Percentiles rank a stretch among this genome's conserved stretches.
phyloP scores from a whole-genome alignment of 2,113 vertebrate species.

The Neogale vison region DNA sequence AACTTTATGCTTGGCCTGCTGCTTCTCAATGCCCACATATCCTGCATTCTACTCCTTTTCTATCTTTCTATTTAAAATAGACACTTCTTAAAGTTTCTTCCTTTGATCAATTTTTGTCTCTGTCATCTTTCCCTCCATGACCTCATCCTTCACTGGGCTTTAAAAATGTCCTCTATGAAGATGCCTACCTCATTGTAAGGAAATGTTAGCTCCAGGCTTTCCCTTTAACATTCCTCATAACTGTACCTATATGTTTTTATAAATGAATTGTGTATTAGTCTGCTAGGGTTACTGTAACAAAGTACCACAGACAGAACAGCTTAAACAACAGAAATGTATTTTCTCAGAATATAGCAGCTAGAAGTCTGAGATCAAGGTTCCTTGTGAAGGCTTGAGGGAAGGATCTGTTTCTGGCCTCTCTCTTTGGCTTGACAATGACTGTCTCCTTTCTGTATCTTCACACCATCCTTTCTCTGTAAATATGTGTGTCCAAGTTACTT shows the following conservation, averaged over 20 bases:
- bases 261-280: background rate
- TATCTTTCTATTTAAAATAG: background rate
- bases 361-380: background rate
- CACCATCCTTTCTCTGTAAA: background rate
- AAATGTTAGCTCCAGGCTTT: background rate
- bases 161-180: background rate
- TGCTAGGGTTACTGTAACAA: background rate
- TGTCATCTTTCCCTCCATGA: background rate
- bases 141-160: background rate
- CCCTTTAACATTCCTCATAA: background rate
- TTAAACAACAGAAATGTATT: background rate
- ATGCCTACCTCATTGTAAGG: background rate
- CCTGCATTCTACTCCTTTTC: background rate
- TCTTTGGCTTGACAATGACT: background rate
- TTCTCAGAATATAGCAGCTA: background rate
- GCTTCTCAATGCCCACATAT: background rate
- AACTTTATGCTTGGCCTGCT: background rate
- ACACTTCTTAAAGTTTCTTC: background rate
- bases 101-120: background rate
- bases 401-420: background rate
- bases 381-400: background rate
- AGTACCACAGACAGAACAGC: background rate
- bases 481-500: background rate
- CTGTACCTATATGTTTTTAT: background rate
- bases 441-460: background rate